phyloP scores from a whole-genome alignment of 2,113 vertebrate genomes.

The Brachypteracias leptosomus region DNA sequence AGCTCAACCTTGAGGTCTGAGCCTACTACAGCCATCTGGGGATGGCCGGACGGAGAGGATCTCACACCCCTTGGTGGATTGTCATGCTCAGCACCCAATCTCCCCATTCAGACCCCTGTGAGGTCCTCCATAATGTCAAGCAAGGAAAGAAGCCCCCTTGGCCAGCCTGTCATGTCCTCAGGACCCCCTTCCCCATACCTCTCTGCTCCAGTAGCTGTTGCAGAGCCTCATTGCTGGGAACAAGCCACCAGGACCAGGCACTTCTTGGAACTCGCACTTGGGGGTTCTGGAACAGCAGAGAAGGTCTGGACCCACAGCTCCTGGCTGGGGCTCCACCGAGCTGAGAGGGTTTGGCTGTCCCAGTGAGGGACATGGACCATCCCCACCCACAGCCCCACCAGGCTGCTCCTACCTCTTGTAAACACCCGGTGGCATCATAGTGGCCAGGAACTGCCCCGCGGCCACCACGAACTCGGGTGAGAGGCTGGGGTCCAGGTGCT shows the following conservation, averaged over 20 bases:
- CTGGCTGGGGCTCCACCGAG: accelerated
- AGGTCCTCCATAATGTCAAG: neutral
- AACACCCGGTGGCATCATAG: constrained; percentile 85
- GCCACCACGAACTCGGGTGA: constrained; percentile 78
- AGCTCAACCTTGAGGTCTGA: neutral
- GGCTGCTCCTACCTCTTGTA: constrained; percentile 82
- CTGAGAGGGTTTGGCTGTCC: neutral
- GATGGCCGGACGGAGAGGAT: neutral
- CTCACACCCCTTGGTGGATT: neutral
- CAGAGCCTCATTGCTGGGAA: constrained; percentile 85
- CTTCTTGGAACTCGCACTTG: constrained; percentile 75
- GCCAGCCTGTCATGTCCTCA: neutral
- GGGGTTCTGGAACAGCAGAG: constrained; percentile 73
- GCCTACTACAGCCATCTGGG: neutral
- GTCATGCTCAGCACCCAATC: neutral
- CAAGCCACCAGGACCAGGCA: neutral
- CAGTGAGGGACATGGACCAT: neutral
- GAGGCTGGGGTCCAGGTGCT: constrained; percentile 82
- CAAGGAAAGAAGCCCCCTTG: neutral
- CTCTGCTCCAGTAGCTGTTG: constrained; percentile 93
- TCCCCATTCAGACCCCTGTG: neutral
- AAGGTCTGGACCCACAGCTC: neutral
- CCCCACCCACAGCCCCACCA: accelerated
- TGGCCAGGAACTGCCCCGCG: constrained; percentile 73
- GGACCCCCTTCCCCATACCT: constrained; percentile 69